Evolutionary conservation across 2,113 vertebrate genomes (phyloP).

Genomic region (Lepidiolamprologus cunningtoni): DNA sequence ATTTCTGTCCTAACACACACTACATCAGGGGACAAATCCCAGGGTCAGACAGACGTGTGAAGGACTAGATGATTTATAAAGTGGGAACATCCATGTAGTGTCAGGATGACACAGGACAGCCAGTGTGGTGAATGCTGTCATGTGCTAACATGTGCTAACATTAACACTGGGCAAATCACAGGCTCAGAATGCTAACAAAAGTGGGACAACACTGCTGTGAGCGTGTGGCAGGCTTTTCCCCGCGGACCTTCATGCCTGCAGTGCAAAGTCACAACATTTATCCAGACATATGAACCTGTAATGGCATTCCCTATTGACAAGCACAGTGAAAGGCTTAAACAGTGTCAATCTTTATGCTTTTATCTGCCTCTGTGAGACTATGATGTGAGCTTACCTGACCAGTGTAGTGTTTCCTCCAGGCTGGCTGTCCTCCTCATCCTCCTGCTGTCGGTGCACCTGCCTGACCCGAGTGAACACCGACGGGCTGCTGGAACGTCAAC

Average conservation of each 20-base stretch:
- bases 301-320: background rate
- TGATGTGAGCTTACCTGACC: slow-evolving; percentile 65
- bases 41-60: slow-evolving; percentile 1
- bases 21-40: slow-evolving; percentile 5
- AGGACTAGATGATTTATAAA: background rate
- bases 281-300: background rate
- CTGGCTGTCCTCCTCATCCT: slow-evolving; percentile 53
- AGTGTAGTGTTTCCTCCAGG: slow-evolving; percentile 36
- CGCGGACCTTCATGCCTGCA: background rate
- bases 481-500: slow-evolving; percentile 31
- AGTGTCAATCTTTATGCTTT: background rate
- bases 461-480: slow-evolving; percentile 84
- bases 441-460: slow-evolving; percentile 74
- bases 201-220: background rate
- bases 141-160: background rate
- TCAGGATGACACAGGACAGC: background rate
- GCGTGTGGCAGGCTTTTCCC: background rate
- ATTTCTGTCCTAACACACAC: slow-evolving; percentile 18
- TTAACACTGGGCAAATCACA: background rate
- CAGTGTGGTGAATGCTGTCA: background rate
- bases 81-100: background rate
- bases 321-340: background rate
- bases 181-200: background rate
- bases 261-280: background rate
- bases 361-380: background rate